These are phyloP conservation scores for Cosmia trapezina DNA, from an alignment of 2,888 invertebrate genomes.

Conservation along the genomic window DNA sequence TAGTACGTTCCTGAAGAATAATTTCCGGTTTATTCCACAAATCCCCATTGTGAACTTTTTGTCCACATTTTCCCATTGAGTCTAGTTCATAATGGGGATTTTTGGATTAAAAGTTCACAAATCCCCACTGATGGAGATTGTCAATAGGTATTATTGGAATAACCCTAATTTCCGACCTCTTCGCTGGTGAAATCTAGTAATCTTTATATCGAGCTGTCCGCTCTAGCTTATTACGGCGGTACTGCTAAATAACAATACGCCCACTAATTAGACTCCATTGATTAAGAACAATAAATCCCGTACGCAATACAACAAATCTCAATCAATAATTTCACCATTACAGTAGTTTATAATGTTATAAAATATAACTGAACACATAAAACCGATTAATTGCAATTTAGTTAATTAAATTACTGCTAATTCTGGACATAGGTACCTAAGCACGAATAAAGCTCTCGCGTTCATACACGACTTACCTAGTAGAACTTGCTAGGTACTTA, in stretches of 20 bases:
- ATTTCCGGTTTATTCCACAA: too few species aligned
- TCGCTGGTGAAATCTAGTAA: too few species aligned
- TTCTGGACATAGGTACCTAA: slow-evolving; percentile 61
- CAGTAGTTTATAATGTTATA: slow-evolving; percentile 53
- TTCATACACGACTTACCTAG: slow-evolving; percentile 72
- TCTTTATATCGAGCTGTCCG: not conserved
- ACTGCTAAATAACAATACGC: slow-evolving; percentile 16
- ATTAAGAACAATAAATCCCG: slow-evolving; percentile 35
- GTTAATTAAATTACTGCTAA: slow-evolving; percentile 47
- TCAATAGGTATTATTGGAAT: too few species aligned
- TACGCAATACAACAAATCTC: slow-evolving; percentile 46
- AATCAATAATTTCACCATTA: slow-evolving; percentile 58
- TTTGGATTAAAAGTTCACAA: too few species aligned
- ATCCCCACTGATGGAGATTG: too few species aligned
- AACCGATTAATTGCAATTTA: slow-evolving; percentile 55
- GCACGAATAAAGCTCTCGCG: slow-evolving; percentile 64
- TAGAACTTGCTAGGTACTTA: slow-evolving; percentile 61
- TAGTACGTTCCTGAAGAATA: too few species aligned
- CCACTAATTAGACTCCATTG: slow-evolving; percentile 35
- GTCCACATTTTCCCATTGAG: too few species aligned
- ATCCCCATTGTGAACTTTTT: too few species aligned
- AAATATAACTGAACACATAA: slow-evolving; percentile 60
- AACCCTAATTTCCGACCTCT: too few species aligned
- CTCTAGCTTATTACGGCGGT: not conserved
- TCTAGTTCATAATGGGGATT: too few species aligned